Evolutionary conservation across 2,888 invertebrate species (phyloP), one percentile per base, ranked within the genome.

Genomic region (Eupithecia subumbrata): DNA sequence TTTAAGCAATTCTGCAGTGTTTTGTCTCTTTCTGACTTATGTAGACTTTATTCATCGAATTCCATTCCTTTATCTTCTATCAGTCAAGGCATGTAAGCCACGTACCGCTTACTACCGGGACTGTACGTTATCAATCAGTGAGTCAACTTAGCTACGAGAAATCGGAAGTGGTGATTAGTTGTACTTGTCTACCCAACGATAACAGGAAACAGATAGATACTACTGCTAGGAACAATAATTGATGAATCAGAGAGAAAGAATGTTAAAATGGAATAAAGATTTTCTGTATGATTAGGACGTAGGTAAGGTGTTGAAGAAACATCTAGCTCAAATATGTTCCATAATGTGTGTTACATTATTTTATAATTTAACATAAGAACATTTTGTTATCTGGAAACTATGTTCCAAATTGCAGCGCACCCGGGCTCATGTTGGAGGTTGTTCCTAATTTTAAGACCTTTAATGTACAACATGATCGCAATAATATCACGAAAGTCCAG

Each of bases 161-260:
- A 48, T 73, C 71, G 75, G 78, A 81, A 80, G 69, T 81, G 48
- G 73, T 71, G 78, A 77, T 66, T 71, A 76, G 69, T 22, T 22
- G 22, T 25, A 60, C 22, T 68, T 5, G 2, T 76, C 25, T 56
- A 43, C 30, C 60, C 30, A 30, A 60, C 30, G 70, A 74, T 66
- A 74, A 72, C 72, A 74, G 77, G 77, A 75, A 75, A 77, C 30
- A 43, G 30, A 68, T 40, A 43, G 63, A 77, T 74, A n/a, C 68
- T 45, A 22, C 25, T 74, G 48, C 64, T 73, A 34, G 8, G 18
- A 40, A 43, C 37, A 18, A 52, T 64, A 8, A 34, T 9, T 14
- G 45, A 70, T 73, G 70, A 68, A 30, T 73, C 72, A 60, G 48
- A 64, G 1, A 16, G 34, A 64, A 18, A 64, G 18, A 18, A 64